phyloP scores from a whole-genome alignment of 2,113 vertebrate genomes.

The Phyllostomus hastatus region DNA sequence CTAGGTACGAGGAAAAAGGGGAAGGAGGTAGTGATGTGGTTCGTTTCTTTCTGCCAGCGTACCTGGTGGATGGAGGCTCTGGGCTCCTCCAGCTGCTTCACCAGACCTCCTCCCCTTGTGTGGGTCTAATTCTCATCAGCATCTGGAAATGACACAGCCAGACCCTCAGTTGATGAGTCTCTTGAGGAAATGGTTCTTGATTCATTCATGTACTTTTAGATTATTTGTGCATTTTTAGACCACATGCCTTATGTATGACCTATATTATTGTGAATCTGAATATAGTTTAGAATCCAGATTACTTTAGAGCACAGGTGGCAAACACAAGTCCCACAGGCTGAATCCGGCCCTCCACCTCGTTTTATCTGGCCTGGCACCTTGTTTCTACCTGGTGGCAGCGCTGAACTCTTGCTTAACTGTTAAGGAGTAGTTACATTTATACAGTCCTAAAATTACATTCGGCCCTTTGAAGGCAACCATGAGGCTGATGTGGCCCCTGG shows the following conservation, averaged over 20 bases:
- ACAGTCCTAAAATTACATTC: too few relatives aligned
- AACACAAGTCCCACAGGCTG: too few relatives aligned
- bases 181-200: not conserved
- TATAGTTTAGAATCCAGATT: not conserved
- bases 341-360: too few relatives aligned
- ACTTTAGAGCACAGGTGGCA: not conserved
- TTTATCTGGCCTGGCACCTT: too few relatives aligned
- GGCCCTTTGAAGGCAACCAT: too few relatives aligned
- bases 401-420: too few relatives aligned
- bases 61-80: not conserved
- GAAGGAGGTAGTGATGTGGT: not conserved
- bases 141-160: not conserved
- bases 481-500: too few relatives aligned
- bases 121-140: not conserved
- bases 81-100: not conserved
- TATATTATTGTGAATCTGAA: not conserved
- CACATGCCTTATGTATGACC: not conserved
- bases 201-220: not conserved
- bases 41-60: not conserved
- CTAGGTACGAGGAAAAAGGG: not conserved
- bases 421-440: too few relatives aligned
- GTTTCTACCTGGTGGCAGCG: too few relatives aligned
- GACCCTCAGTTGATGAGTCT: not conserved
- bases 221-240: conserved; percentile 28
- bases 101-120: not conserved